Base-by-base conservation (phyloP, 2,113 vertebrate species). In the Delphinus delphis region DNA sequence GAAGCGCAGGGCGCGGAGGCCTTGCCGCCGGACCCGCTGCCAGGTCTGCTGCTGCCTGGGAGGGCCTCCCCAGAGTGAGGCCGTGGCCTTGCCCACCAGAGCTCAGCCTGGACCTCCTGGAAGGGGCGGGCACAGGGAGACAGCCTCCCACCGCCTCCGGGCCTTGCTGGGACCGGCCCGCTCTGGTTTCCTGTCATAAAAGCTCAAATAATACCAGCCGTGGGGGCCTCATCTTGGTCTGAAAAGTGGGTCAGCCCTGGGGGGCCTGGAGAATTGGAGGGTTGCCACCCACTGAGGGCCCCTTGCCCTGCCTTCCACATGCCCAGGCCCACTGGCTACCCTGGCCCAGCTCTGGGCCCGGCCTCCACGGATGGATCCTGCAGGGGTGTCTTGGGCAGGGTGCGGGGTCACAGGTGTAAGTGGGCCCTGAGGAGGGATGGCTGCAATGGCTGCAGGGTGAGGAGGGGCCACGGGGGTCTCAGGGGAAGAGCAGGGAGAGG, bases 341-440 rank as follows among this genome's bases (percentile, higher is more conserved):
- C 79, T 14, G 28, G 17, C 8, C 50, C 20, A 5, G 5, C 79
- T 17, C 77, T 0, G 0, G 0, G 3, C 31, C 0, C 0, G 0
- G 31, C 36, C 25, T n/a, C 68, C 15, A 6, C 1, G 2, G 25
- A 2, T 1, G 58, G 17, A 12, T 11, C 33, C 63, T 5, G 11
- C 6, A 8, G 47, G 20, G 38, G 0, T 38, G 4, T 6, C 36
- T 12, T 12, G 1, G 44, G 38, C 20, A 3, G 38, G 33, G 5
- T 18, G 67, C 4, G 2, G 5, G 38, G 76, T 63, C 1, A 0
- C 62, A 36, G 20, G 20, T 5, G 77, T 25, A 8, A 15, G 47
- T 4, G 47, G 76, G 50, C 81, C 70, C n/a, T 1, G 36, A 4
- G 0, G 82, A 28, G 36, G 18, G 21, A 10, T 5, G 80, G n/a